phyloP scores from a whole-genome alignment of 2,113 vertebrate genomes.

The Notothenia coriiceps region DNA sequence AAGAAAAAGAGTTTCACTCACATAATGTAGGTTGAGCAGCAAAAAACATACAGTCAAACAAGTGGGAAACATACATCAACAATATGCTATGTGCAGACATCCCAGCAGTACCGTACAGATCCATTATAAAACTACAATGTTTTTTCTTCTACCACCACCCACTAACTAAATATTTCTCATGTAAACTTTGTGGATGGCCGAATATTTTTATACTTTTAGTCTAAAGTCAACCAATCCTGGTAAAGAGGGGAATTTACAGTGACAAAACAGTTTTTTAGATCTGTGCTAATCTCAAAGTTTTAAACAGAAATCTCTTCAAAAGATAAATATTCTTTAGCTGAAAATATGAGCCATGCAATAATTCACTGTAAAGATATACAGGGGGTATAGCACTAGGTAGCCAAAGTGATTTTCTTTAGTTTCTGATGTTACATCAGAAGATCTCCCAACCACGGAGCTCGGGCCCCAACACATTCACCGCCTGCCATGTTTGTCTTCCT shows the following conservation, averaged over 20 bases:
- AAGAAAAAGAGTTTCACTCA: constrained; percentile 66
- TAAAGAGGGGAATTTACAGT: constrained; percentile 10
- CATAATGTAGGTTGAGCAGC: constrained; percentile 67
- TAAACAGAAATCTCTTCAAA: constrained; percentile 59
- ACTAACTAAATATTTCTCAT: constrained; percentile 37
- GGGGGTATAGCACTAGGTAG: constrained; percentile 8
- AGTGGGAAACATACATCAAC: constrained; percentile 41
- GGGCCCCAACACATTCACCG: constrained; percentile 50
- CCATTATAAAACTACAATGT: constrained; percentile 42
- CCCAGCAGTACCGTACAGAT: constrained; percentile 62
- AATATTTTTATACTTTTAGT: constrained; percentile 40
- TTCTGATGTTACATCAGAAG: constrained; percentile 29
- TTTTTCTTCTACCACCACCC: constrained; percentile 43
- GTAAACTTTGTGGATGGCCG: constrained; percentile 62
- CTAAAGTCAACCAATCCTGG: constrained; percentile 27
- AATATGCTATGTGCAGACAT: constrained; percentile 52
- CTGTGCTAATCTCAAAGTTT: constrained; percentile 33
- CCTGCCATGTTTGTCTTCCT: constrained; percentile 45
- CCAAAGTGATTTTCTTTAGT: constrained; percentile 2
- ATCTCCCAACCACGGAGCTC: constrained; percentile 30
- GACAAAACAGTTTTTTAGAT: constrained; percentile 16
- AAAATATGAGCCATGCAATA: constrained; percentile 39
- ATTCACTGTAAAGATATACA: constrained; percentile 41
- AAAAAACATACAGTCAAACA: constrained; percentile 67
- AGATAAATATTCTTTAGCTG: constrained; percentile 29